These are phyloP conservation scores for Tychaedon coryphoeus DNA, from an alignment of 2,113 vertebrate species.

Conservation along the genomic window DNA sequence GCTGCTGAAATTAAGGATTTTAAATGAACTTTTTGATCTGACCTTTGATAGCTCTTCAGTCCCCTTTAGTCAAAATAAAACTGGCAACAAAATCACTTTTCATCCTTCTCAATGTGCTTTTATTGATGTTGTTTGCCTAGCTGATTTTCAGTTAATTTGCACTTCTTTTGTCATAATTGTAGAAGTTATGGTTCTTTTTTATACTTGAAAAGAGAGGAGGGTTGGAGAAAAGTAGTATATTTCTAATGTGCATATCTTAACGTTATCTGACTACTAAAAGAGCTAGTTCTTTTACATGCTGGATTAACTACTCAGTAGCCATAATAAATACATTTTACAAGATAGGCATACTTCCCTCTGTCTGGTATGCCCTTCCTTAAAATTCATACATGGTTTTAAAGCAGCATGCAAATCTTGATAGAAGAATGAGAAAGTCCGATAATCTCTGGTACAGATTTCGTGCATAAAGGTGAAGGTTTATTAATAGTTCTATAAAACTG, in stretches of 20 bases:
- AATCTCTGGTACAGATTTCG: background rate
- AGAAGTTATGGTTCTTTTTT: background rate
- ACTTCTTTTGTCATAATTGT: background rate
- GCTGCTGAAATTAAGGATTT: background rate
- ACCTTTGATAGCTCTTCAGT: background rate
- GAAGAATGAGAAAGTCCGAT: background rate
- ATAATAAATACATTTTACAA: background rate
- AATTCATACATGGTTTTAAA: conserved; percentile 11
- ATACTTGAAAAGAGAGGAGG: background rate
- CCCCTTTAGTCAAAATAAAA: background rate
- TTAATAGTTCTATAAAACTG: background rate
- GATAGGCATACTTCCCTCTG: background rate
- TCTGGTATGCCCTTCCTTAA: background rate
- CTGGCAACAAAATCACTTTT: background rate
- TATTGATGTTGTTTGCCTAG: background rate
- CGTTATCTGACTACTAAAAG: background rate
- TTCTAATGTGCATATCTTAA: background rate
- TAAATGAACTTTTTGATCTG: background rate
- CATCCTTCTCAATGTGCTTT: background rate
- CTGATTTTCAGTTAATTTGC: background rate
- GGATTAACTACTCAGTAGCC: background rate
- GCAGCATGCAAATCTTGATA: background rate
- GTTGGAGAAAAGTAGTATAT: background rate
- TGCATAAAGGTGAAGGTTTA: background rate
- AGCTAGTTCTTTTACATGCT: background rate